Base-by-base conservation (phyloP, 2,888 invertebrate genomes). In the Meganola albula region DNA sequence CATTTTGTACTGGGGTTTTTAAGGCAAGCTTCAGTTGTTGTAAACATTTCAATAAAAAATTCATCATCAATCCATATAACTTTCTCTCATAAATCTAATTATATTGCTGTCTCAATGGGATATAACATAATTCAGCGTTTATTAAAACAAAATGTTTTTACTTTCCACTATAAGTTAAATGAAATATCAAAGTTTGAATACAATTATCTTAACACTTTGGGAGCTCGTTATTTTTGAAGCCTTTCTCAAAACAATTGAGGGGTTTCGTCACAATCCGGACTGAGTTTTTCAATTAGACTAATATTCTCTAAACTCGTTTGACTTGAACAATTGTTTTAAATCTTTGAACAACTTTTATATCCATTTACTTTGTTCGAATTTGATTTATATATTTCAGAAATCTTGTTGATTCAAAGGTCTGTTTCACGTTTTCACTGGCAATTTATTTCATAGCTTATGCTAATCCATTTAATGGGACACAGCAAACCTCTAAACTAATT, bases 161-260 rank as follows among this genome's bases (percentile, higher is more conserved):
- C 33, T 36, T 27, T 10, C 28, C 36, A 41, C 40, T 40, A 35
- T 36, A 43, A 34, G 36, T 42, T 45, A 38, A 48, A 41, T 56
- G 27, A 40, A 54, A 48, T 41, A 46, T 40, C 13, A 29, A 57
- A 49, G 44, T 58, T 56, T 51, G 44, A 43, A 45, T 46, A 46
- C 31, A 39, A 46, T 34, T 29, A 16, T 29, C 27, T 34, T 44
- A 42, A 40, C 48, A 45, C 14, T 50, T 40, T 20, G 10, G 28
- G 40, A 38, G 21, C 40, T 51, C 44, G 40, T 59, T 53, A 60
- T 59, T 56, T 57, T 48, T 38, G 33, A 48, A 45, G 44, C 27
- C 27, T 39, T 28, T 11, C n/a, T n/a, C n/a, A 21, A 31, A 41
- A 45, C 29, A 42, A 46, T 46, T 31, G 33, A 31, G 31, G 31